These are phyloP conservation scores for Mormyrops boulengeri DNA, from an alignment of 2,797 vertebrate genomes.

Conservation along the genomic window DNA sequence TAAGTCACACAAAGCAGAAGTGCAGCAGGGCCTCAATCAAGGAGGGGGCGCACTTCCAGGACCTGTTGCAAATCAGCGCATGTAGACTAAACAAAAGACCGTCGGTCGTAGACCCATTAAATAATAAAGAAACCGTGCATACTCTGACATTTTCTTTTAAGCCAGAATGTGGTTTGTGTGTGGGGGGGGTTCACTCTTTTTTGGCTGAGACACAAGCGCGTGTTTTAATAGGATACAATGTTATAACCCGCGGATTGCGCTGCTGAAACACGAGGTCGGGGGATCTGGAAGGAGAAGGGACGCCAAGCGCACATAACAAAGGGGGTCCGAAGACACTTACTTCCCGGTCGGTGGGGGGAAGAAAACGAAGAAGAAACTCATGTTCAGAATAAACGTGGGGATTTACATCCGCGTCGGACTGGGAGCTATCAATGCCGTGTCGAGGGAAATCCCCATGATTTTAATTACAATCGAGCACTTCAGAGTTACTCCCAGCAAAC, in stretches of 20 bases:
- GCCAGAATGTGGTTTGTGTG: not conserved
- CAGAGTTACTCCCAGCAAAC: not conserved
- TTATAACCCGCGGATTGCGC: conserved; percentile 31
- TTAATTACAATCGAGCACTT: not conserved
- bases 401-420: not conserved
- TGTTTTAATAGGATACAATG: conserved; percentile 29
- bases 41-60: conserved; percentile 44
- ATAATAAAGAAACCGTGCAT: not conserved
- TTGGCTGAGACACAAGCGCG: not conserved
- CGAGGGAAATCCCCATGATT: not conserved
- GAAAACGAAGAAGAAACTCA: not conserved
- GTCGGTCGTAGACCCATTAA: not conserved
- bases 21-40: conserved; percentile 50
- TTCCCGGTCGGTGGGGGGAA: not conserved
- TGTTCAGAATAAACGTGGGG: not conserved
- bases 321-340: conserved; percentile 46
- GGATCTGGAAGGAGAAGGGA: conserved; percentile 40
- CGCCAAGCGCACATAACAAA: conserved; percentile 59
- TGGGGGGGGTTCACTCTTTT: not conserved
- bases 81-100: conserved; percentile 76
- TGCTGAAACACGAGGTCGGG: conserved; percentile 65
- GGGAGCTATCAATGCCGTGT: not conserved
- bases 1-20: conserved; percentile 37
- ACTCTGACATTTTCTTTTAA: no score
- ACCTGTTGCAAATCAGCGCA: conserved; percentile 75